phyloP scores from a whole-genome alignment of 2,113 vertebrate genomes.

The Otus sunia region DNA sequence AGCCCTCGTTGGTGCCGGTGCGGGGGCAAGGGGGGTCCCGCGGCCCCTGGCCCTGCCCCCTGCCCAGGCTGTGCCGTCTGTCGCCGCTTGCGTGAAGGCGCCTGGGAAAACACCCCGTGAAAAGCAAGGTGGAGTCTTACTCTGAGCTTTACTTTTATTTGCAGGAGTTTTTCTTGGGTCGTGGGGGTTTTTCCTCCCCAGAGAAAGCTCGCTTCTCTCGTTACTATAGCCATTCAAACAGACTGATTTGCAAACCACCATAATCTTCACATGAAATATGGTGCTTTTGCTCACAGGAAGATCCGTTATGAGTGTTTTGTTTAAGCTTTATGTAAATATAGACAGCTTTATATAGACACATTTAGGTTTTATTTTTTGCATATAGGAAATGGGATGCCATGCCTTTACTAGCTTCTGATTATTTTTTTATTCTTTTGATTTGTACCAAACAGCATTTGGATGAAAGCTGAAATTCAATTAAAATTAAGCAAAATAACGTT shows the following conservation, averaged over 20 bases:
- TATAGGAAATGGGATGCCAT: neutral
- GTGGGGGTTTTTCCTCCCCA: neutral
- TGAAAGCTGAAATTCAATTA: neutral
- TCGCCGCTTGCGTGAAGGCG: accelerated
- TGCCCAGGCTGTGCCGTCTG: neutral
- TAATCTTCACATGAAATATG: accelerated
- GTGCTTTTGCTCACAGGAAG: neutral
- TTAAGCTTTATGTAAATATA: neutral
- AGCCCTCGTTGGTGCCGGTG: accelerated
- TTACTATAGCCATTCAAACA: accelerated
- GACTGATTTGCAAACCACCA: neutral
- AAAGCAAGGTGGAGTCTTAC: too few species aligned
- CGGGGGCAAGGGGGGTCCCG: accelerated
- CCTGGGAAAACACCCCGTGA: neutral
- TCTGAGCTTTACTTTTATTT: neutral
- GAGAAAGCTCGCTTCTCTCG: neutral
- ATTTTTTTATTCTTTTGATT: neutral
- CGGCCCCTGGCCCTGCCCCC: too few species aligned
- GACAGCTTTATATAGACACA: neutral
- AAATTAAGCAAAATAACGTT: neutral
- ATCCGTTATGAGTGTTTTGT: neutral
- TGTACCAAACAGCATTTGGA: neutral
- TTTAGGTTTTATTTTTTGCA: neutral
- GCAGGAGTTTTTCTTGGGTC: too few species aligned
- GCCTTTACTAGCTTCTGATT: neutral